phyloP scores from a whole-genome alignment of 2,888 invertebrate genomes.

The Pyralis farinalis region DNA sequence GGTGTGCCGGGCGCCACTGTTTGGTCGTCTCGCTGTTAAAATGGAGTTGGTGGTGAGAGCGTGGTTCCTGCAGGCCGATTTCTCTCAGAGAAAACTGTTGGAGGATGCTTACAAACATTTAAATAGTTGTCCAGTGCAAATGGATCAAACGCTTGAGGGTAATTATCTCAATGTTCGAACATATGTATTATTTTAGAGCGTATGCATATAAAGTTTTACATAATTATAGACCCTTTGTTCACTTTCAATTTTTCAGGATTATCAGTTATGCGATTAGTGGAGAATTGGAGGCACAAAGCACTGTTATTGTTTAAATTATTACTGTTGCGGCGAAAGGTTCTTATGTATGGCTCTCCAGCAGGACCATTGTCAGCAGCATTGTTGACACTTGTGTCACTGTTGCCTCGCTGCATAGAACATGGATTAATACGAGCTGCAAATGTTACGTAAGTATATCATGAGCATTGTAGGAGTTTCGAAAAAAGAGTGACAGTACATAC shows the following conservation, averaged over 20 bases:
- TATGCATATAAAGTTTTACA: no score
- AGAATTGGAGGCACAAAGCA: constrained; percentile 95
- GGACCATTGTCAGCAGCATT: constrained; percentile 93
- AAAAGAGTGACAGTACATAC: no score
- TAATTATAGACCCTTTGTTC: no score
- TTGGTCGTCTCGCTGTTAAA: constrained; percentile 97
- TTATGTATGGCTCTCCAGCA: constrained; percentile 96
- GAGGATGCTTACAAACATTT: constrained; percentile 96
- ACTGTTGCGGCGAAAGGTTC: constrained; percentile 92
- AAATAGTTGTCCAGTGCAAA: constrained; percentile 88
- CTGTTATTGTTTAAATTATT: constrained; percentile 95
- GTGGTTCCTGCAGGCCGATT: constrained; percentile 97
- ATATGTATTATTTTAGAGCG: no score
- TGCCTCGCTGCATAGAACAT: constrained; percentile 93
- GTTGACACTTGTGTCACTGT: constrained; percentile 92
- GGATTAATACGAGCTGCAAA: constrained; percentile 92
- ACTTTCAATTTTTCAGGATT: constrained; percentile 83
- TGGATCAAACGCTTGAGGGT: constrained; percentile 76
- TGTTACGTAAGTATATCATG: constrained; percentile 82
- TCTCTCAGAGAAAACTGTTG: constrained; percentile 91
- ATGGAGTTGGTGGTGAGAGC: constrained; percentile 97
- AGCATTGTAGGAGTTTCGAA: no score
- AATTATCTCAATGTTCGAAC: constrained; percentile 12
- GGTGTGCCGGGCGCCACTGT: constrained; percentile 93
- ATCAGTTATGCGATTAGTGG: constrained; percentile 89